phyloP scores from a whole-genome alignment of 2,888 invertebrate species.

The Pimpla rufipes region DNA sequence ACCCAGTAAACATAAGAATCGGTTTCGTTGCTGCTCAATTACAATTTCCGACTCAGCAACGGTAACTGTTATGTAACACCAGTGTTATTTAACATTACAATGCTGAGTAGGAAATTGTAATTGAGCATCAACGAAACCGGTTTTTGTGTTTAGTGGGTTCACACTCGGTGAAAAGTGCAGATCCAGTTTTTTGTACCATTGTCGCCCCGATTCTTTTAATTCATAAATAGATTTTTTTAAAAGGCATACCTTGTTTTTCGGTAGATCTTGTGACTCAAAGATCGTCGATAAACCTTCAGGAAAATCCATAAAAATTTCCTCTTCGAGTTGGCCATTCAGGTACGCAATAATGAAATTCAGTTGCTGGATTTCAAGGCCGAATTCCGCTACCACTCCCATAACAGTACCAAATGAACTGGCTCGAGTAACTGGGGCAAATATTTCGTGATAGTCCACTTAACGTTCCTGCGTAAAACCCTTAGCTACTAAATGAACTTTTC shows the following conservation, averaged over 20 bases:
- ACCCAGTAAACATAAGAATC: too few relatives aligned
- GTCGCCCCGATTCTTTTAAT: constrained; percentile 67
- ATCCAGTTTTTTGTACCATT: constrained; percentile 70
- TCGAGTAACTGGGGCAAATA: neutral
- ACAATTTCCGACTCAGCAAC: too few relatives aligned
- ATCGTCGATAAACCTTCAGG: constrained; percentile 59
- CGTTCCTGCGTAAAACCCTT: neutral
- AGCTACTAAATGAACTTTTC: neutral
- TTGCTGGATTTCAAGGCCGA: constrained; percentile 55
- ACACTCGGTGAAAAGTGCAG: too few relatives aligned
- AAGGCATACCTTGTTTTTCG: constrained; percentile 67
- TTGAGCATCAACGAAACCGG: too few relatives aligned
- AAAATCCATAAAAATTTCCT: constrained; percentile 65
- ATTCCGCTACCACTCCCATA: constrained; percentile 40
- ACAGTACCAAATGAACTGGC: constrained; percentile 1
- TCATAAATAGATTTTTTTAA: constrained; percentile 72
- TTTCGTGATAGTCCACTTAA: neutral
- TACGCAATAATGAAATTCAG: constrained; percentile 57
- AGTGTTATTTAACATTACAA: too few relatives aligned
- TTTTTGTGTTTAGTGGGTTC: too few relatives aligned
- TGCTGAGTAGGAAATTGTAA: too few relatives aligned
- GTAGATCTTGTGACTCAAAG: constrained; percentile 39
- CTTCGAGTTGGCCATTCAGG: constrained; percentile 62
- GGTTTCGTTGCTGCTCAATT: too few relatives aligned
- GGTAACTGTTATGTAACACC: too few relatives aligned